phyloP scores from a whole-genome alignment of 2,888 invertebrate genomes.

The Lasioglossum malachurum region DNA sequence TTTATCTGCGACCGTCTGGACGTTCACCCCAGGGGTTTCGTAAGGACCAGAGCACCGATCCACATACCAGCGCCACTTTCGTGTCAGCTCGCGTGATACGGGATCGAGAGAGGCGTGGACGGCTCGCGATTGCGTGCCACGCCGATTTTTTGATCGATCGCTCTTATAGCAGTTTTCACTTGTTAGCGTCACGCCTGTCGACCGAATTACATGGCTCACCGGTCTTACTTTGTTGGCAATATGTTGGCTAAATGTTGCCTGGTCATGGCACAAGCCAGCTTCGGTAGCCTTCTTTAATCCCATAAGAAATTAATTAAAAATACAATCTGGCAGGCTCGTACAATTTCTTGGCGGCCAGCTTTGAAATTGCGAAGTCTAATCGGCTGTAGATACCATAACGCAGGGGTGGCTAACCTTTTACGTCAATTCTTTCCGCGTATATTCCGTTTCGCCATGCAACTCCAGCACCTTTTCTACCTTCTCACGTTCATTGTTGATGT shows the following conservation, averaged over 20 bases:
- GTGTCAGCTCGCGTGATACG: slow-evolving; percentile 27
- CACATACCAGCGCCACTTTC: slow-evolving; percentile 58
- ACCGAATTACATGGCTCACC: not conserved
- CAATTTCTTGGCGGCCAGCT: not conserved
- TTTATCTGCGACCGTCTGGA: slow-evolving; percentile 49
- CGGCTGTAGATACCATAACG: not conserved
- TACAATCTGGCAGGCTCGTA: not conserved
- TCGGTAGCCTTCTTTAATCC: not conserved
- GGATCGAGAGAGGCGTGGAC: slow-evolving; percentile 32
- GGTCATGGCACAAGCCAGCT: not conserved
- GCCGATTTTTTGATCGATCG: slow-evolving; percentile 14
- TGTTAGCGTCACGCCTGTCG: not conserved
- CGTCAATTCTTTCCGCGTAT: too few relatives aligned
- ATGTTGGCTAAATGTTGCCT: not conserved
- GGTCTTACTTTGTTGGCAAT: not conserved
- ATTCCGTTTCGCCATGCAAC: too few relatives aligned
- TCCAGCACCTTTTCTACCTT: too few relatives aligned
- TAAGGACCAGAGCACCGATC: slow-evolving; percentile 73
- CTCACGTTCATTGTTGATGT: too few relatives aligned
- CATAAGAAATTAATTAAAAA: not conserved
- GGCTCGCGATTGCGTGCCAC: slow-evolving; percentile 36
- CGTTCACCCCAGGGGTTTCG: slow-evolving; percentile 75
- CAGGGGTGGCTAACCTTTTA: too few relatives aligned
- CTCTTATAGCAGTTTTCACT: not conserved
- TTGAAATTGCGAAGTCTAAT: not conserved